A percentile compares a stretch with the other conserved stretches of the same genome.
These are phyloP conservation scores for Papio anubis DNA, from an alignment of 2,113 vertebrate genomes.

Conservation along the genomic window DNA sequence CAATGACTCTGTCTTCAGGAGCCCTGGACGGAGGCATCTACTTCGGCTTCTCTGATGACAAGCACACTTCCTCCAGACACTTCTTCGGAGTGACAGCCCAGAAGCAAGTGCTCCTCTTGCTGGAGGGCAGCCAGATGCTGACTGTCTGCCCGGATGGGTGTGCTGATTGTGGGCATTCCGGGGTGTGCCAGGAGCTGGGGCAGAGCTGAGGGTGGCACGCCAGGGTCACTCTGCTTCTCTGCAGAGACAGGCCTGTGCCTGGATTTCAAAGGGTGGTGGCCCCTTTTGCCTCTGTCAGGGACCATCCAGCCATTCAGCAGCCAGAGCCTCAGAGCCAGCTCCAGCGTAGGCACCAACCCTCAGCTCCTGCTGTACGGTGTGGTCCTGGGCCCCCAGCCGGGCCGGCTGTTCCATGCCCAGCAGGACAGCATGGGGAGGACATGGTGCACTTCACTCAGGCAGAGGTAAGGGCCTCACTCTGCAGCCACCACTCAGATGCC, in stretches of 20 bases:
- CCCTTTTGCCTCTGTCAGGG: constrained; percentile 81
- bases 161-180: accelerated
- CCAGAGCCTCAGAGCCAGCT: constrained; percentile 89
- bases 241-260: accelerated
- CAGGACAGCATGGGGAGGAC: constrained; percentile 80
- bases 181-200: background rate
- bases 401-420: constrained; percentile 86
- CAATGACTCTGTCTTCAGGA: constrained; percentile 81
- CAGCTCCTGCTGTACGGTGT: constrained; percentile 87
- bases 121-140: constrained; percentile 90
- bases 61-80: constrained; percentile 89
- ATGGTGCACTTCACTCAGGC: constrained; percentile 92
- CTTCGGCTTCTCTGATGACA: constrained; percentile 92
- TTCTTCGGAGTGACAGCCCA: constrained; percentile 88
- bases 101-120: constrained; percentile 86
- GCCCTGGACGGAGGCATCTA: constrained; percentile 91
- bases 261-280: background rate
- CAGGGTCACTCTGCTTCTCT: background rate
- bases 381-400: constrained; percentile 86
- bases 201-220: background rate
- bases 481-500: background rate
- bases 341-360: constrained; percentile 82
- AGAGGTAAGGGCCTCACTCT: constrained; percentile 86
- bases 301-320: constrained; percentile 88
- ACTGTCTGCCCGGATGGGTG: constrained; percentile 92